Conservation (phyloP, 2,888 invertebrate species). For the Carcina quercana region DNA sequence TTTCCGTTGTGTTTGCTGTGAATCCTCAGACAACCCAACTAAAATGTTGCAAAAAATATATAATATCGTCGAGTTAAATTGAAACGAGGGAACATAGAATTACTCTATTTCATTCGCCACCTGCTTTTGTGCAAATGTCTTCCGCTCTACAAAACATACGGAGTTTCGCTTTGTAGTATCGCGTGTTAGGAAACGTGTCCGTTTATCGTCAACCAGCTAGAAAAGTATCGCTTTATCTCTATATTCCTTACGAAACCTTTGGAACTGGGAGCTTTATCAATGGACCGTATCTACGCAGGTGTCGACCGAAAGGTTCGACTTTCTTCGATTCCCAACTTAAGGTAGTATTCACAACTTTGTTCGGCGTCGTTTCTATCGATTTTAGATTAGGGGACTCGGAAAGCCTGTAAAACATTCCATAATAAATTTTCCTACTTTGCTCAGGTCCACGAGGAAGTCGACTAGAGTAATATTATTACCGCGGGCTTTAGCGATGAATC, state of each 20-base stretch:
- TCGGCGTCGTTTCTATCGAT: slow-evolving; percentile 65
- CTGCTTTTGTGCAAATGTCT: too few relatives aligned
- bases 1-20: too few relatives aligned
- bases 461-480: slow-evolving; percentile 1
- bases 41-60: too few relatives aligned
- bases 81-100: too few relatives aligned
- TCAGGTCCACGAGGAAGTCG: slow-evolving; percentile 2
- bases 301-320: slow-evolving; percentile 52
- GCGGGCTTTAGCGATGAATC: too few relatives aligned
- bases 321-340: slow-evolving; percentile 60
- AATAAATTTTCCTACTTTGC: slow-evolving; percentile 51
- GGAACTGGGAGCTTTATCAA: slow-evolving; percentile 48
- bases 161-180: too few relatives aligned
- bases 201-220: slow-evolving; percentile 13
- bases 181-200: too few relatives aligned
- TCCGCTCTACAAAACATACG: too few relatives aligned
- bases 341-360: slow-evolving; percentile 66
- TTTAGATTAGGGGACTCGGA: slow-evolving; percentile 70
- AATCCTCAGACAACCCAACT: too few relatives aligned
- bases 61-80: too few relatives aligned
- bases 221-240: slow-evolving; percentile 45
- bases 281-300: slow-evolving; percentile 61
- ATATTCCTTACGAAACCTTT: slow-evolving; percentile 33
- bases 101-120: too few relatives aligned
- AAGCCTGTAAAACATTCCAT: slow-evolving; percentile 59